Percentiles rank a stretch among this genome's conserved stretches.
These are phyloP conservation scores for Lynx canadensis DNA, from an alignment of 2,113 vertebrate genomes.

Conservation along the genomic window DNA sequence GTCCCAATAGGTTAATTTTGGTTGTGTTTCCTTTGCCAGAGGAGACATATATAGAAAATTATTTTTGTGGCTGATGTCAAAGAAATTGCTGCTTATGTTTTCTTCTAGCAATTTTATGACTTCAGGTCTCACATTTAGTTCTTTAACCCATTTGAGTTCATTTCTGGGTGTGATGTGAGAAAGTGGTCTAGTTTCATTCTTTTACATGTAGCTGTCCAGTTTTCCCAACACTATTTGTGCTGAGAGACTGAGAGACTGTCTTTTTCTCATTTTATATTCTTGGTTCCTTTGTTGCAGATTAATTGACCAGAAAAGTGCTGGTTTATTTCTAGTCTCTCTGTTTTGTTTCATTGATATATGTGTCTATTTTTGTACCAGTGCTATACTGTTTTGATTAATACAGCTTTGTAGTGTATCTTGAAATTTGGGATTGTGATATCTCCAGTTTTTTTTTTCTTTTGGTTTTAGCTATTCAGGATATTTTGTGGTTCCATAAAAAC, in stretches of 20 bases:
- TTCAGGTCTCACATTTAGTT: neutral
- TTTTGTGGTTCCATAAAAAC: neutral
- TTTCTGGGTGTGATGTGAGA: neutral
- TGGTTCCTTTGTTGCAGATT: neutral
- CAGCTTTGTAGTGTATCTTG: neutral
- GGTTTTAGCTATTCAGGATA: neutral
- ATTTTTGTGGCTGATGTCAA: neutral
- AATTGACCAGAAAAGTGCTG: neutral
- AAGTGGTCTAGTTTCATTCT: neutral
- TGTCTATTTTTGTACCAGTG: neutral
- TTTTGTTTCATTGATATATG: neutral
- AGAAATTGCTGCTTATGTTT: neutral
- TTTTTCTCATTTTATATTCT: neutral
- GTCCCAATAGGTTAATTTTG: neutral
- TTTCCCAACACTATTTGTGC: neutral
- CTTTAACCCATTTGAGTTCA: neutral
- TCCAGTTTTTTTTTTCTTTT: neutral
- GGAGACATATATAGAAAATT: neutral
- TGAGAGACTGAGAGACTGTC: neutral
- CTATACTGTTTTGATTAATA: neutral
- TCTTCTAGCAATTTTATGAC: neutral
- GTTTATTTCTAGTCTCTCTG: neutral
- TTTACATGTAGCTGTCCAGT: neutral
- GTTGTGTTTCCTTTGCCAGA: neutral
- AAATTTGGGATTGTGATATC: neutral